Percentiles rank a stretch among this genome's conserved stretches.
Evolutionary conservation across 2,888 invertebrate species (phyloP).

Genomic region (Lasius platythorax): DNA sequence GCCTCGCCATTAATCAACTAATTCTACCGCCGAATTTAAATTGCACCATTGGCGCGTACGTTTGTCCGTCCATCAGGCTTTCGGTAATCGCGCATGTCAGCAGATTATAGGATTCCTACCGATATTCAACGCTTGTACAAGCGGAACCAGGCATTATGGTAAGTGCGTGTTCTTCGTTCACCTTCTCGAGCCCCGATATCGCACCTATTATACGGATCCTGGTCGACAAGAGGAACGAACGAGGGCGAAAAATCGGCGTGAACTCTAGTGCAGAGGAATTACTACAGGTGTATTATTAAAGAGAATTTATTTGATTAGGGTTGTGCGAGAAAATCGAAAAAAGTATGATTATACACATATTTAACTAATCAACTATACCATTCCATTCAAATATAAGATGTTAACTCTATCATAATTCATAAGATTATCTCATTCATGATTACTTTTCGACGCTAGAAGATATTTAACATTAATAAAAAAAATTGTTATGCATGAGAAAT

Average conservation of each 20-base stretch:
- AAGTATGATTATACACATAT: conserved; percentile 14
- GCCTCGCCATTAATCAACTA: conserved; percentile 74
- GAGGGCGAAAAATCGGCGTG: conserved; percentile 38
- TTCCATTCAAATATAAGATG: neutral
- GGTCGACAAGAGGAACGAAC: conserved; percentile 34
- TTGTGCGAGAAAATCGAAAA: conserved; percentile 4
- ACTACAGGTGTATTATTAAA: conserved; percentile 14
- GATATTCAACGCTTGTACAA: conserved; percentile 72
- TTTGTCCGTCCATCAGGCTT: conserved; percentile 72
- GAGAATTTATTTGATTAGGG: conserved; percentile 27
- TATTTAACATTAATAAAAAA: neutral
- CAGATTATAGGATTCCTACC: conserved; percentile 79
- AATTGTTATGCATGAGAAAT: neutral
- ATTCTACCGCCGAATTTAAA: conserved; percentile 77
- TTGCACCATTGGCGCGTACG: conserved; percentile 70
- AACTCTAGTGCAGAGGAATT: neutral
- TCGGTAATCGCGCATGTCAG: conserved; percentile 78
- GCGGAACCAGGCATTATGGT: conserved; percentile 76
- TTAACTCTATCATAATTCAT: neutral
- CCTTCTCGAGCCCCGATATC: conserved; percentile 59
- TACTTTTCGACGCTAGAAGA: neutral
- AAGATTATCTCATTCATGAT: neutral
- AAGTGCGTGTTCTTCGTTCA: conserved; percentile 69
- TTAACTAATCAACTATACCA: conserved; percentile 12
- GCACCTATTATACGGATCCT: conserved; percentile 48